Evolutionary conservation across 2,113 vertebrate species (phyloP).

Genomic region (Pterocles gutturalis): DNA sequence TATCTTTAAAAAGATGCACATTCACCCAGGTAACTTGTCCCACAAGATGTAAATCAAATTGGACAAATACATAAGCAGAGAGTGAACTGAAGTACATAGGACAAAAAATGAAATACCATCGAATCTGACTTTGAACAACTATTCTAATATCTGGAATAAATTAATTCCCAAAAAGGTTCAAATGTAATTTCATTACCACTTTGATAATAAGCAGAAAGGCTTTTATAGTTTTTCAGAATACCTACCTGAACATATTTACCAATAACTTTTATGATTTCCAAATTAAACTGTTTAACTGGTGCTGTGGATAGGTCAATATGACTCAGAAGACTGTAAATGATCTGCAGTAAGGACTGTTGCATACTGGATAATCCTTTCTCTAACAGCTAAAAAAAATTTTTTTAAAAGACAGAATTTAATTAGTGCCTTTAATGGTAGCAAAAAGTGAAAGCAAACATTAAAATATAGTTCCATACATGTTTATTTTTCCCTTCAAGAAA

Average conservation of each 20-base stretch:
- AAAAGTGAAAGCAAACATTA: neutral
- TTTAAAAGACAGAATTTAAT: neutral
- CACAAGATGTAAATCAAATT: neutral
- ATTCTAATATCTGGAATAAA: neutral
- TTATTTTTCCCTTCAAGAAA: neutral
- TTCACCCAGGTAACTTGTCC: neutral
- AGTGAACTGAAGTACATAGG: neutral
- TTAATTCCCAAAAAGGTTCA: neutral
- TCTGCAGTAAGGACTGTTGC: slow-evolving; percentile 95
- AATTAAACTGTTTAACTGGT: slow-evolving; percentile 96
- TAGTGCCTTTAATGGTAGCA: neutral
- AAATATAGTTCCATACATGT: neutral
- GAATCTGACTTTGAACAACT: neutral
- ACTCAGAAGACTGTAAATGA: slow-evolving; percentile 95
- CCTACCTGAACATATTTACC: slow-evolving; percentile 98
- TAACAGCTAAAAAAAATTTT: slow-evolving; percentile 80
- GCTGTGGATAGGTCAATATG: slow-evolving; percentile 94
- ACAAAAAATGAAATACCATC: neutral
- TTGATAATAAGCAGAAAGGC: neutral
- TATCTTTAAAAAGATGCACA: neutral
- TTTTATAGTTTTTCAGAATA: neutral
- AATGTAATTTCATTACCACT: neutral
- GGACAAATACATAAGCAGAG: neutral
- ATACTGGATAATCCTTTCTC: slow-evolving; percentile 96
- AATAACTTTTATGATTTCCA: slow-evolving; percentile 98